Evolutionary conservation across 2,113 vertebrate genomes (phyloP).

Genomic region (Polypterus senegalus): DNA sequence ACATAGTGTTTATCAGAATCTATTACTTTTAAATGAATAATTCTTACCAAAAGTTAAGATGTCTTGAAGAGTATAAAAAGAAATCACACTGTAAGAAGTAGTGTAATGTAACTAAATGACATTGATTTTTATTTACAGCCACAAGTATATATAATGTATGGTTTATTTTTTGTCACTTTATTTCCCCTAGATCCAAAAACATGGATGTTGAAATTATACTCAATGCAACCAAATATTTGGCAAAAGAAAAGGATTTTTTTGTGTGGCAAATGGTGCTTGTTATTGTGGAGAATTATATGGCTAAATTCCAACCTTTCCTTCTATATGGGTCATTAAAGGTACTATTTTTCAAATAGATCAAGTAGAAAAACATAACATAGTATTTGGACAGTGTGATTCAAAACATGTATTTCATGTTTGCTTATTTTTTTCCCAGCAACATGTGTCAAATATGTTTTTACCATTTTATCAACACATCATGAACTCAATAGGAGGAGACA

Average conservation of each 20-base stretch:
- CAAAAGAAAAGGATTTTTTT: slow-evolving; percentile 46
- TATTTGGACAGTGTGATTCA: neutral
- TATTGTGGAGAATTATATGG: slow-evolving; percentile 31
- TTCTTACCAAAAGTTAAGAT: too few species aligned
- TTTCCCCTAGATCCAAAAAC: slow-evolving; percentile 43
- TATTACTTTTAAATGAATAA: too few species aligned
- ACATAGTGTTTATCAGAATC: too few species aligned
- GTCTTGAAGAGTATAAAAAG: too few species aligned
- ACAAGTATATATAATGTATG: too few species aligned
- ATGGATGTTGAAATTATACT: slow-evolving; percentile 46
- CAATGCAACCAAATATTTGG: slow-evolving; percentile 56
- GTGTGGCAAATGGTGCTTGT: slow-evolving; percentile 43
- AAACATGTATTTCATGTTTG: neutral
- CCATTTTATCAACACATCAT: slow-evolving; percentile 49
- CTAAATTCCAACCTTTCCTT: slow-evolving; percentile 34
- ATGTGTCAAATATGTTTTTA: slow-evolving; percentile 50
- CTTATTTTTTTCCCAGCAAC: slow-evolving; percentile 47
- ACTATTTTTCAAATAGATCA: slow-evolving; percentile 5
- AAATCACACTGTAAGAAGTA: too few species aligned
- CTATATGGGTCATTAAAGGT: slow-evolving; percentile 56
- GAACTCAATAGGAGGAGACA: slow-evolving; percentile 37
- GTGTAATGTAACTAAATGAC: too few species aligned
- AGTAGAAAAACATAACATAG: neutral
- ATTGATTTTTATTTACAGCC: too few species aligned
- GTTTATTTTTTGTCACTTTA: neutral